Evolutionary conservation across 2,113 vertebrate species (phyloP), one percentile per base, ranked within the genome.

Genomic region (Bujurquina vittata): DNA sequence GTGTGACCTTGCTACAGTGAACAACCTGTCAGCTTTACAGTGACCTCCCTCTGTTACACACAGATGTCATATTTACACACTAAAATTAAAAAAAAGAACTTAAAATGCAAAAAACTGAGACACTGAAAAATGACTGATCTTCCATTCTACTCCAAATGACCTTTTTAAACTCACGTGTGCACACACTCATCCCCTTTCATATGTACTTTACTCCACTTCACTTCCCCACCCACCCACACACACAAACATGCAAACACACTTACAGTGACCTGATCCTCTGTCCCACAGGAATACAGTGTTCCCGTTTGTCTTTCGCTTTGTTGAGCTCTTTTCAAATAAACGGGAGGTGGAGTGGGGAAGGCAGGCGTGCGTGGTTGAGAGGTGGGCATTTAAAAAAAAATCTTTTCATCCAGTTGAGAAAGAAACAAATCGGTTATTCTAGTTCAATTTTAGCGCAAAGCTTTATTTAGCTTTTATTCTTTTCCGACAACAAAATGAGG

Each of bases 271-370:
- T 77, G 54, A 86, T 75, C 33, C 33, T 26, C 14, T 20, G 23
- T 86, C 87, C 84, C 57, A 17, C 9, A 18, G 73, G 91, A 85
- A 72, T 26, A 54, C 18, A 2, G 52, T 83, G 76, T 83, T 88
- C 77, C 79, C 90, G 89, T 93, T 92, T 89, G 80, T 89, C 84
- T 94, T 91, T 89, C 46, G 59, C 89, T 63, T 81, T 43, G 86
- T 67, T 92, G 86, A 83, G 74, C 74, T 87, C 33, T 81, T 49
- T 76, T 90, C 75, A 79, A 76, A 69, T 46, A 17, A 72, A 75
- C 9, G 54, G 57, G 10, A 52, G 18, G 29, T 31, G 6, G 65
- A 43, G 18, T 12, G 10, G 55, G 35, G 31, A 22, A 65, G 14
- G 11, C 14, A 33, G 35, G 52, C 58, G 56, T 33, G 10, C 3